phyloP scores from a whole-genome alignment of 2,113 vertebrate genomes.

The Engraulis encrasicolus region DNA sequence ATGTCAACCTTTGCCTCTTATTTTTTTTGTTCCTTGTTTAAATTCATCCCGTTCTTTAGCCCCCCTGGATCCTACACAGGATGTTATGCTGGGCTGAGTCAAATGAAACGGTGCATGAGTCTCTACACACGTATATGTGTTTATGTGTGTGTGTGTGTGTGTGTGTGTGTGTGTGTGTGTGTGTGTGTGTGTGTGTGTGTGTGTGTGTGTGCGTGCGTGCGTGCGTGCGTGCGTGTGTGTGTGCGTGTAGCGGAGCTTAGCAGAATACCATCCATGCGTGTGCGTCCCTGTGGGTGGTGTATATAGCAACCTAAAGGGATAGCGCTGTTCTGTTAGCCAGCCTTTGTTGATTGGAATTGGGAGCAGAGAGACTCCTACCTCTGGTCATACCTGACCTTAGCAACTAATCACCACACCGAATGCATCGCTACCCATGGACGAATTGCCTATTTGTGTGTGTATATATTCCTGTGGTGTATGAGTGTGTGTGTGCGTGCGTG shows the following conservation, averaged over 20 bases:
- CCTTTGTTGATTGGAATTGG: not conserved
- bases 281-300: not conserved
- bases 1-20: not conserved
- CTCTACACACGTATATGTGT: not conserved
- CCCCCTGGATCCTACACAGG: not conserved
- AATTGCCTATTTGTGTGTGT: not conserved
- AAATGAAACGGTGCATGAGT: not conserved
- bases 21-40: not conserved
- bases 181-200: not conserved
- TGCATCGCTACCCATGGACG: not conserved
- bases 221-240: not conserved
- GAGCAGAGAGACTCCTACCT: not conserved
- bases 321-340: not conserved
- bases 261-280: not conserved
- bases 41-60: not conserved
- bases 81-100: not conserved
- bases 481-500: not conserved
- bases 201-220: not conserved
- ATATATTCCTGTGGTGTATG: not conserved
- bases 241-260: not conserved
- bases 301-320: not conserved
- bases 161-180: not conserved
- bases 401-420: not conserved
- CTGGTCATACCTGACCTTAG: slow-evolving; percentile 13
- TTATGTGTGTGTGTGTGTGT: not conserved